phyloP scores from a whole-genome alignment of 2,888 invertebrate species.

The Lochmaea crataegi region DNA sequence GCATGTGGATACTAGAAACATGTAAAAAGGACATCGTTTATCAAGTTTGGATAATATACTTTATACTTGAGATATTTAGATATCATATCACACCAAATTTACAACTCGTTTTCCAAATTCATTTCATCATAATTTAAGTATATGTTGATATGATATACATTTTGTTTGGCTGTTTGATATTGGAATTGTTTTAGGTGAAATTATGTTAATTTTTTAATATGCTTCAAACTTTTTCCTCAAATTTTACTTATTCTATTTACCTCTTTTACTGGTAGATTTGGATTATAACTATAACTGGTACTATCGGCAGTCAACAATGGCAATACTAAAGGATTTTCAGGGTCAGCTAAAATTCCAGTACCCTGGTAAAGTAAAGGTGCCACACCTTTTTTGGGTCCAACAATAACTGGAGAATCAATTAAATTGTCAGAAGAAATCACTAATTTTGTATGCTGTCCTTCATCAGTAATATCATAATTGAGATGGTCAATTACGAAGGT shows the following conservation, averaged over 20 bases:
- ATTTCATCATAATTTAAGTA: too few relatives aligned
- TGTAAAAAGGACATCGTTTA: background rate
- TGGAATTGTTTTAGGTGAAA: too few relatives aligned
- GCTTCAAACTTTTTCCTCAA: background rate
- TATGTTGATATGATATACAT: too few relatives aligned
- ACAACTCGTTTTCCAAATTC: too few relatives aligned
- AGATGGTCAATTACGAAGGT: constrained; percentile 97
- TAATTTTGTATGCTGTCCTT: constrained; percentile 92
- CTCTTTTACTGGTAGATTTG: constrained; percentile 86
- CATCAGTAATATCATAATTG: constrained; percentile 91
- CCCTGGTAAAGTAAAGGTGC: constrained; percentile 89
- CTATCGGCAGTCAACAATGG: constrained; percentile 91
- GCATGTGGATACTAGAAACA: constrained; percentile 88
- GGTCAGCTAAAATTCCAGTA: constrained; percentile 91
- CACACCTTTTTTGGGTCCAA: constrained; percentile 76
- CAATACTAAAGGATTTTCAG: constrained; percentile 92
- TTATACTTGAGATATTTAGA: too few relatives aligned
- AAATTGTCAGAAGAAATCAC: constrained; percentile 87
- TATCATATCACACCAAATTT: too few relatives aligned
- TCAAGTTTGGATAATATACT: background rate
- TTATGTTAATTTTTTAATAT: constrained; percentile 8
- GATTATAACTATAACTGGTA: constrained; percentile 95
- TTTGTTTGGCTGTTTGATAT: too few relatives aligned
- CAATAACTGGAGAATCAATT: constrained; percentile 88
- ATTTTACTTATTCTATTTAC: constrained; percentile 59